A percentile compares a stretch with the other conserved stretches of the same genome.
Conservation (phyloP, 2,797 vertebrate species). For the Phataginus tetradactyla region DNA sequence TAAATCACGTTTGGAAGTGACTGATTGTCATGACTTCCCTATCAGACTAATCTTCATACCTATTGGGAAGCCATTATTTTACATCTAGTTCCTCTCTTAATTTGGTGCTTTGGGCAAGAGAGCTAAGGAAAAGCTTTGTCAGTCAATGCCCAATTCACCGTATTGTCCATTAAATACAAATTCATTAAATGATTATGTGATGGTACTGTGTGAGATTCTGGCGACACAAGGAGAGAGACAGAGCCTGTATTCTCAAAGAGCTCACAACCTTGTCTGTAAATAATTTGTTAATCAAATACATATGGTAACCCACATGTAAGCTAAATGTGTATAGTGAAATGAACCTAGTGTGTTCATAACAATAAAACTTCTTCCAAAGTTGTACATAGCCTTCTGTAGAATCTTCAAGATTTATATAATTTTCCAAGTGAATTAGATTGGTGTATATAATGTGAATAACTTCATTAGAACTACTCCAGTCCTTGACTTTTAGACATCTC, state of each 20-base stretch:
- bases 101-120: background rate
- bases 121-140: background rate
- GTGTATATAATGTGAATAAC: background rate
- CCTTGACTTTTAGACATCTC: constrained; percentile 15
- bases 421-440: constrained; percentile 4
- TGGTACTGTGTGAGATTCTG: background rate
- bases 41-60: background rate
- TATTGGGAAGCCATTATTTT: background rate
- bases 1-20: background rate
- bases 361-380: background rate
- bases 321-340: background rate
- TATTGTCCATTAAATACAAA: constrained; percentile 3
- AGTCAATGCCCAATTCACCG: background rate
- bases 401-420: background rate
- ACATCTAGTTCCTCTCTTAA: background rate
- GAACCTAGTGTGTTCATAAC: background rate
- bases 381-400: background rate
- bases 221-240: background rate
- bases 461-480: background rate
- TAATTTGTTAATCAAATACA: background rate
- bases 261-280: background rate
- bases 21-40: background rate
- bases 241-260: background rate
- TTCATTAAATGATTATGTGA: background rate
- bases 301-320: background rate